Conservation (phyloP, 2,797 vertebrate species). For the Echiichthys vipera region DNA sequence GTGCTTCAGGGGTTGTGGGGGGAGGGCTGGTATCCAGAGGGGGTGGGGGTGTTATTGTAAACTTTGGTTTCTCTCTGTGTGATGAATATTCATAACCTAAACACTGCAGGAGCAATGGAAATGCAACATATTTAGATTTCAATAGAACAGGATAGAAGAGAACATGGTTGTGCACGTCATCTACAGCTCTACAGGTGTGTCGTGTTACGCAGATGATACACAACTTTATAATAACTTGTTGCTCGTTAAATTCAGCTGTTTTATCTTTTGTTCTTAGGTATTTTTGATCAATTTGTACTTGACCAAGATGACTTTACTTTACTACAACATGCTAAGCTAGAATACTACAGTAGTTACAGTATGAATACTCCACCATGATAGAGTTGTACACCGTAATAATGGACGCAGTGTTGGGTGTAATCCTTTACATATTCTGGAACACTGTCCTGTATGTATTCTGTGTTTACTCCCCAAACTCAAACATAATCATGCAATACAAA, state of each 20-base stretch:
- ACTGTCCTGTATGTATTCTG: too few species aligned
- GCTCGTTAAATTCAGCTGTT: background rate
- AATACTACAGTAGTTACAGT: too few species aligned
- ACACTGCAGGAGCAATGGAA: background rate
- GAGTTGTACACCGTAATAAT: too few species aligned
- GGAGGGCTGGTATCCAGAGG: background rate
- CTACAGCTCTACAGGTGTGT: background rate
- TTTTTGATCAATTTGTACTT: background rate
- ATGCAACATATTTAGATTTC: background rate
- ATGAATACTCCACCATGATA: too few species aligned
- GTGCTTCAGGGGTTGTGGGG: background rate
- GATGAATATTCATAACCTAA: accelerated
- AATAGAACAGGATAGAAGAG: background rate
- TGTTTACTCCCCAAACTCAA: background rate
- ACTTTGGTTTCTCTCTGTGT: accelerated
- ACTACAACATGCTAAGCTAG: background rate
- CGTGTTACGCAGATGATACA: conserved; percentile 8
- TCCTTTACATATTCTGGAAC: too few species aligned
- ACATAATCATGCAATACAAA: background rate
- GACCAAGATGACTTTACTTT: background rate
- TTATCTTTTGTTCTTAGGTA: background rate
- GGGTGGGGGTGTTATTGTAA: accelerated
- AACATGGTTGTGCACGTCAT: background rate
- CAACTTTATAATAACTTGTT: background rate
- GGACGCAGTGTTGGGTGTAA: too few species aligned